phyloP scores from a whole-genome alignment of 2,888 invertebrate genomes.

The Agrochola lota region DNA sequence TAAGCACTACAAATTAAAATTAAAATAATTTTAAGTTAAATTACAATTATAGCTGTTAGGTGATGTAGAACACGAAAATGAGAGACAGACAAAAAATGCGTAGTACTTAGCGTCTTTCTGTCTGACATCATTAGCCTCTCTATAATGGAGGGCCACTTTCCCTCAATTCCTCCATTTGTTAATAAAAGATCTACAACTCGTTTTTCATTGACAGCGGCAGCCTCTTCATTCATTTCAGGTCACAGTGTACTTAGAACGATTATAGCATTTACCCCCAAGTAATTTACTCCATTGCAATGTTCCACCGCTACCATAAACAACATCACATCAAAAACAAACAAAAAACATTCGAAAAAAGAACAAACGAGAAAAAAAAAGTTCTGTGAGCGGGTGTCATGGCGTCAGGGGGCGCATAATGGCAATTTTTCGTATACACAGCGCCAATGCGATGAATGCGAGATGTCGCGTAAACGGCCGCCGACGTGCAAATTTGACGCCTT shows the following conservation, averaged over 20 bases:
- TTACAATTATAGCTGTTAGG: neutral
- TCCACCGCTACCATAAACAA: conserved; percentile 7
- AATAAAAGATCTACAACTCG: neutral
- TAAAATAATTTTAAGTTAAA: too few relatives aligned
- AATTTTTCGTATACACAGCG: conserved; percentile 87
- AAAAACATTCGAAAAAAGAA: conserved; percentile 54
- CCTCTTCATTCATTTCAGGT: neutral
- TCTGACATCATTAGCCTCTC: neutral
- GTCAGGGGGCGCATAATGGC: conserved; percentile 82
- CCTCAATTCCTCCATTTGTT: neutral
- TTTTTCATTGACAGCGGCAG: neutral
- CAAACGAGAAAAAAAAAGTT: conserved; percentile 49
- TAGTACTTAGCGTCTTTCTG: neutral
- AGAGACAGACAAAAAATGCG: too few relatives aligned
- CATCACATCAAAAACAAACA: conserved; percentile 37
- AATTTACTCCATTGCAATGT: neutral
- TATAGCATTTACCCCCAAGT: neutral
- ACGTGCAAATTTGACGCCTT: conserved; percentile 90
- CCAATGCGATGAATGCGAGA: conserved; percentile 88
- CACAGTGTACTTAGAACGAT: neutral
- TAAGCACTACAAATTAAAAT: too few relatives aligned
- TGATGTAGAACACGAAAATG: neutral
- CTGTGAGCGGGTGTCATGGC: conserved; percentile 78
- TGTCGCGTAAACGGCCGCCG: conserved; percentile 88
- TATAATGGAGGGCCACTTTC: too few relatives aligned